phyloP scores from a whole-genome alignment of 2,888 invertebrate genomes.

The Horisme vitalbata region DNA sequence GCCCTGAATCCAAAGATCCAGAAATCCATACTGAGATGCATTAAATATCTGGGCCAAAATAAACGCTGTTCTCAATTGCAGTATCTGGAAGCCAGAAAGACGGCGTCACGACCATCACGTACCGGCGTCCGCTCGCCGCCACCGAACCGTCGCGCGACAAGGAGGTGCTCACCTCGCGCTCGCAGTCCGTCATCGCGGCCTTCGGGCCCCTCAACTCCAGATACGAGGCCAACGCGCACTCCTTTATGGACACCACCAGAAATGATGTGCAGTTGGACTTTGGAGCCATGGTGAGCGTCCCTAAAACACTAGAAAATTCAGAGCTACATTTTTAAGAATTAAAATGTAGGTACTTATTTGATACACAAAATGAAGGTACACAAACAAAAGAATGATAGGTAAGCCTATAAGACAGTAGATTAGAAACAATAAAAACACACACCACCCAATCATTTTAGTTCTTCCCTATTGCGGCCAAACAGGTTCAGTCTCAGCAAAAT shows the following conservation, averaged over 20 bases:
- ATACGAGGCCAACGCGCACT: conserved; percentile 93
- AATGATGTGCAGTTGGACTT: conserved; percentile 92
- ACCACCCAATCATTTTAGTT: too few species aligned
- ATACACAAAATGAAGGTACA: too few species aligned
- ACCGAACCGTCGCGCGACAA: conserved; percentile 88
- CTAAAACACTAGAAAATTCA: background rate
- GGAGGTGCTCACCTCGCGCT: conserved; percentile 85
- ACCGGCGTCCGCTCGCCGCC: conserved; percentile 89
- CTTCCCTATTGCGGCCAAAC: too few species aligned
- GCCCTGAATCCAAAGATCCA: too few species aligned
- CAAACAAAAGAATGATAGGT: too few species aligned
- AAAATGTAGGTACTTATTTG: too few species aligned
- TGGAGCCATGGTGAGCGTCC: conserved; percentile 76
- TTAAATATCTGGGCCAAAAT: background rate
- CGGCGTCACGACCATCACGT: conserved; percentile 91
- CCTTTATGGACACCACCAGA: conserved; percentile 86
- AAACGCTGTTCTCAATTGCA: conserved; percentile 36
- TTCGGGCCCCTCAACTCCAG: conserved; percentile 91
- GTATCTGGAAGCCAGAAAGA: conserved; percentile 89
- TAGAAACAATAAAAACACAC: too few species aligned
- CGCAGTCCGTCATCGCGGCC: conserved; percentile 92
- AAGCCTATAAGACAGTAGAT: too few species aligned
- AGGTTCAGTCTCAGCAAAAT: too few species aligned
- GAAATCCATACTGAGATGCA: background rate
- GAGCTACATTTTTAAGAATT: too few species aligned